Conservation (phyloP, 2,113 vertebrate species). For the Calyptomena viridis region DNA sequence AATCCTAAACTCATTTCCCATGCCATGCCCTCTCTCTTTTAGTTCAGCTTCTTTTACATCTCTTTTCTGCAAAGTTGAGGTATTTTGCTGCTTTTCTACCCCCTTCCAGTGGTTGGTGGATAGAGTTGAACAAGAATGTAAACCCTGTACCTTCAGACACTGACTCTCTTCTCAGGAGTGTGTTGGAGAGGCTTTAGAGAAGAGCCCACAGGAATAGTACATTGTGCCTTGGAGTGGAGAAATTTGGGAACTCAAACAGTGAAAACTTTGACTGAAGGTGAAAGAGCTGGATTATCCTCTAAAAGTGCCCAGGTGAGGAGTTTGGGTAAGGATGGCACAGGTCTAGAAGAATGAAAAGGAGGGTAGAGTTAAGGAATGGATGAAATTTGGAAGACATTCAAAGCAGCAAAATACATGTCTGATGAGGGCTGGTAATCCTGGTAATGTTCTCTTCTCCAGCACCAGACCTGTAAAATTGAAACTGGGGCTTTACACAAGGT, state of each 20-base stretch:
- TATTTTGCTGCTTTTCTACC: neutral
- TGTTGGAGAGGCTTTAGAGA: neutral
- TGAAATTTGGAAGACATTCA: neutral
- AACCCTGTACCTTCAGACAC: neutral
- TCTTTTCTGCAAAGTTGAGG: neutral
- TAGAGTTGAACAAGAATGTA: neutral
- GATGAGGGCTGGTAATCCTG: neutral
- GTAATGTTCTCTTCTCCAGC: neutral
- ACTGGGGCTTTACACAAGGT: neutral
- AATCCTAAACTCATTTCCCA: neutral
- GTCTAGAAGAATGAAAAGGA: neutral
- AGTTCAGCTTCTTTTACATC: neutral
- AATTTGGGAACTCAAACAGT: neutral
- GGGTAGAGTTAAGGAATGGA: neutral
- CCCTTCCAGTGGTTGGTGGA: rapidly evolving
- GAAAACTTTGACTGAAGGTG: neutral
- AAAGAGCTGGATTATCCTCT: neutral
- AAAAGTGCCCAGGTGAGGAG: neutral
- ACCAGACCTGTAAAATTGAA: neutral
- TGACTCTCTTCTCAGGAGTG: neutral
- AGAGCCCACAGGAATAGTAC: neutral
- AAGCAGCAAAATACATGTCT: neutral
- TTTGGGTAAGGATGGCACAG: neutral
- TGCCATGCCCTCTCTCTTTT: neutral
- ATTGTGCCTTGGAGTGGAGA: neutral